phyloP scores from a whole-genome alignment of 2,888 invertebrate genomes.

The Drosophila formosana region DNA sequence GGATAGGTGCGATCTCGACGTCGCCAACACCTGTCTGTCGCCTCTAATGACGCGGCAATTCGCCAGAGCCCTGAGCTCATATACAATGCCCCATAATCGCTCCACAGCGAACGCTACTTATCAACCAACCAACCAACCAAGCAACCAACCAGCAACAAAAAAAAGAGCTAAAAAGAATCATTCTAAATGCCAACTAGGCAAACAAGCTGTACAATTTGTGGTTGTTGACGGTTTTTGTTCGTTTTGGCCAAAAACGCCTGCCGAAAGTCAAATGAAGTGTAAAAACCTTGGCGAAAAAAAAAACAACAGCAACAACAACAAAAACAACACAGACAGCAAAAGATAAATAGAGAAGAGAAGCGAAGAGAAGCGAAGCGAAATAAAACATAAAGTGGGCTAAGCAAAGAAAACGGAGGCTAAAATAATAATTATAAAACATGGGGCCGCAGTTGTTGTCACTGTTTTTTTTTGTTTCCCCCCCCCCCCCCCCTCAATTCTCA shows the following conservation, averaged over 20 bases:
- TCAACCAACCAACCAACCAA: conserved; percentile 9
- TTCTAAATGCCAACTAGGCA: conserved; percentile 30
- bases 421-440: conserved; percentile 49
- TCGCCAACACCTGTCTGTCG: conserved; percentile 32
- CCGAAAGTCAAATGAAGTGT: conserved; percentile 49
- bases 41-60: conserved; percentile 49
- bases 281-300: conserved; percentile 49
- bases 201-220: not conserved
- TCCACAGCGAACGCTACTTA: conserved; percentile 32
- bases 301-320: not conserved
- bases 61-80: conserved; percentile 38
- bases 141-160: not conserved
- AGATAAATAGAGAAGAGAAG: conserved; percentile 29
- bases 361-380: not conserved
- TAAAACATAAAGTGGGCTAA: conserved; percentile 50
- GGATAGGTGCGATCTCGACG: conserved; percentile 29
- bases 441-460: conserved; percentile 19
- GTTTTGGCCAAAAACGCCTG: conserved; percentile 27
- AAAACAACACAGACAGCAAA: conserved; percentile 6
- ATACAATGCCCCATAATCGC: conserved; percentile 42
- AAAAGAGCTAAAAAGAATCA: conserved; percentile 5
- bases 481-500: conserved; percentile 19
- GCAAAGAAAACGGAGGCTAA: conserved; percentile 53
- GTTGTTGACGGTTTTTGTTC: no score
- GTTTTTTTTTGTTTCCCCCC: conserved; percentile 5